These are phyloP conservation scores for Macrophya alboannulata DNA, from an alignment of 2,888 invertebrate species.

Conservation along the genomic window DNA sequence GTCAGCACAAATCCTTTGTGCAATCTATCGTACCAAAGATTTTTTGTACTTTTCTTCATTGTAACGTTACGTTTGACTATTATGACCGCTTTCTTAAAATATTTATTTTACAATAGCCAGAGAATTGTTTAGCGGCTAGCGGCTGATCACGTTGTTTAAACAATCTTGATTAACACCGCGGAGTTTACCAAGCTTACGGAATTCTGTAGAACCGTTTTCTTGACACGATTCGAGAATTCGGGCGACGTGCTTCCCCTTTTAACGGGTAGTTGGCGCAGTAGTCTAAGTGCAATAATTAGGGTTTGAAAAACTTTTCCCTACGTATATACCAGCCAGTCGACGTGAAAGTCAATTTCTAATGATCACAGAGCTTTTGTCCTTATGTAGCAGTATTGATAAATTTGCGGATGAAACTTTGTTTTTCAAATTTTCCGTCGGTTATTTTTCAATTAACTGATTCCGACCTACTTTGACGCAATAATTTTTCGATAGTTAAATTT, in stretches of 20 bases:
- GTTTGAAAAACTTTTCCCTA: background rate
- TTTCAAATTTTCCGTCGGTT: background rate
- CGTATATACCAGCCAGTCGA: background rate
- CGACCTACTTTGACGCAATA: background rate
- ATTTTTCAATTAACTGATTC: background rate
- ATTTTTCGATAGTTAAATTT: background rate
- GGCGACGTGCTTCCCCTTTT: background rate
- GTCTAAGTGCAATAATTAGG: constrained; percentile 10
- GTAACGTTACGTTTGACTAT: constrained; percentile 57
- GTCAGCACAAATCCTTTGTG: constrained; percentile 81
- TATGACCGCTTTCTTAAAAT: constrained; percentile 19
- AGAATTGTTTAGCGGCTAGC: background rate
- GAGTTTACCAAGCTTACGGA: background rate
- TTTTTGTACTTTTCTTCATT: constrained; percentile 81
- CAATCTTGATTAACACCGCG: constrained; percentile 1
- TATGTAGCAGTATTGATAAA: background rate
- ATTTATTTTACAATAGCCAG: background rate
- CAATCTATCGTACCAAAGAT: constrained; percentile 80
- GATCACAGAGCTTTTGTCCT: background rate
- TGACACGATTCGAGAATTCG: background rate
- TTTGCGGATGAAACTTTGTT: too few species aligned
- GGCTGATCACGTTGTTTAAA: background rate
- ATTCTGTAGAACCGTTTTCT: constrained; percentile 18
- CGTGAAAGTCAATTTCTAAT: constrained; percentile 16
- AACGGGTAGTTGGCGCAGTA: constrained; percentile 38